Evolutionary conservation across 2,113 vertebrate genomes (phyloP).

Genomic region (Tachysurus vachellii): DNA sequence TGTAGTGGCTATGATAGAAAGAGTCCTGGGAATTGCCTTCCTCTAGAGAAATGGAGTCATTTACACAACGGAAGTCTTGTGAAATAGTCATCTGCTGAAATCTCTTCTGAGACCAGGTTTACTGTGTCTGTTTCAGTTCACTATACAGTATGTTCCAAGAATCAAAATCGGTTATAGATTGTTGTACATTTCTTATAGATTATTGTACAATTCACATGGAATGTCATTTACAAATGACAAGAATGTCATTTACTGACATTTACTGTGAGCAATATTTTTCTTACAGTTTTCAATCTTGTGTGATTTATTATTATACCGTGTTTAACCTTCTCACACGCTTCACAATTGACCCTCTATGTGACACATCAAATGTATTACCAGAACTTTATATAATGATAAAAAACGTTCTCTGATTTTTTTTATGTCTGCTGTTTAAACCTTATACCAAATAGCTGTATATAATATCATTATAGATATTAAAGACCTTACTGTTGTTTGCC

Average conservation of each 20-base stretch:
- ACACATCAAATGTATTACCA: not conserved
- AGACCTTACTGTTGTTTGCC: not conserved
- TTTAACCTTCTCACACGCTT: not conserved
- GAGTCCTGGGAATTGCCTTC: not conserved
- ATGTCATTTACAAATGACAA: not conserved
- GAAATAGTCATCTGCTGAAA: not conserved
- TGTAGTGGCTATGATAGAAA: slow-evolving; percentile 2
- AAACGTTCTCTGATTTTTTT: not conserved
- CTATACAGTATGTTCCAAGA: not conserved
- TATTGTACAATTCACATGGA: not conserved
- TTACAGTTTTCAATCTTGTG: not conserved
- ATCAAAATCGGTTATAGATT: not conserved
- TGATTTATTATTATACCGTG: not conserved
- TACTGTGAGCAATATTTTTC: not conserved
- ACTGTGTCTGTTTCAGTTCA: not conserved
- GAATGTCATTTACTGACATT: not conserved
- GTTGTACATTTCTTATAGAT: not conserved
- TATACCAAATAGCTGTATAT: not conserved
- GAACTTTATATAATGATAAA: not conserved
- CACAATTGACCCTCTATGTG: not conserved
- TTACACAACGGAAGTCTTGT: slow-evolving; percentile 10
- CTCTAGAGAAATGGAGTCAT: not conserved
- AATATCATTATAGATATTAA: not conserved
- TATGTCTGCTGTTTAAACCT: not conserved
- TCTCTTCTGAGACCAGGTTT: not conserved